Evolutionary conservation across 2,113 vertebrate species (phyloP).

Genomic region (Tretioscincus oriximinensis): DNA sequence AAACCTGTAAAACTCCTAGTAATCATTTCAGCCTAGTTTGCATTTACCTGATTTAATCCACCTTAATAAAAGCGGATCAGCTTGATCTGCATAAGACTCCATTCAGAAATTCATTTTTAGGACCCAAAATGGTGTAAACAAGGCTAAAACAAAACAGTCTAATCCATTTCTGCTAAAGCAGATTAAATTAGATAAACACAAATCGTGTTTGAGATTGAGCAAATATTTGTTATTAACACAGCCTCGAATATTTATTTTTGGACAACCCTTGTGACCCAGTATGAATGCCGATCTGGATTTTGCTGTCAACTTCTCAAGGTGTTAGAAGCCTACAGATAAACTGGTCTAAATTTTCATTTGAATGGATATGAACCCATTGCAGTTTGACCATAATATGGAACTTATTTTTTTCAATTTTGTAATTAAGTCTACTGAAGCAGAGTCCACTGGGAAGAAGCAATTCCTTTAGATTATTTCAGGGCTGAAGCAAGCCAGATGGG

Average conservation of each 20-base stretch:
- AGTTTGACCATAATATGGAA: background rate
- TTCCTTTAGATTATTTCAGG: background rate
- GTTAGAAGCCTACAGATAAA: background rate
- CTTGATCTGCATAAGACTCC: background rate
- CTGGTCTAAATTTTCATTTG: background rate
- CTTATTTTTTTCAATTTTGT: constrained; percentile 10
- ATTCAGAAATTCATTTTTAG: background rate
- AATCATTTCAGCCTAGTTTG: background rate
- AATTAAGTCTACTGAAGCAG: constrained; percentile 21
- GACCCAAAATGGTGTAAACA: no score
- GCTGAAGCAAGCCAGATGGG: background rate
- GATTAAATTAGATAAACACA: no score
- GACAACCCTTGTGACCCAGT: background rate
- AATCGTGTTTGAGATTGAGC: no score
- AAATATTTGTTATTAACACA: background rate
- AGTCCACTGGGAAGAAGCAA: background rate
- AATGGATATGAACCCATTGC: constrained; percentile 6
- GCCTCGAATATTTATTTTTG: background rate
- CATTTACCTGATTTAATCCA: no score
- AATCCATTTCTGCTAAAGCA: no score
- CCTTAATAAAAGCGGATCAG: background rate
- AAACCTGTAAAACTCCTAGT: background rate
- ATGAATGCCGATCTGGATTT: background rate
- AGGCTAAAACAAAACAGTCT: no score
- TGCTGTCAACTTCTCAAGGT: background rate